phyloP scores from a whole-genome alignment of 2,113 vertebrate species.

The Sinocyclocheilus grahami region DNA sequence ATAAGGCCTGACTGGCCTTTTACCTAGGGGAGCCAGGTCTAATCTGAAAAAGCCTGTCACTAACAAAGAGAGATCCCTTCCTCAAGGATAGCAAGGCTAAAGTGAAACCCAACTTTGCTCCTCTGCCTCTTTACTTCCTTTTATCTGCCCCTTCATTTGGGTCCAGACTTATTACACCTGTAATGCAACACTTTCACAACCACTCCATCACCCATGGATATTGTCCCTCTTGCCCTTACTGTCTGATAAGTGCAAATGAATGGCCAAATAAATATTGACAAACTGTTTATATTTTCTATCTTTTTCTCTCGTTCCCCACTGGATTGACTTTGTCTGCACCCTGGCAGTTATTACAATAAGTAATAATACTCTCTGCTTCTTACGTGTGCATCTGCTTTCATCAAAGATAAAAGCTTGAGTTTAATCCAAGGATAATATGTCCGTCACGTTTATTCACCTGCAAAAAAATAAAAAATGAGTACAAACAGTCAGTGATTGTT shows the following conservation, averaged over 20 bases:
- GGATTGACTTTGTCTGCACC: constrained; percentile 45
- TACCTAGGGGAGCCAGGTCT: constrained; percentile 62
- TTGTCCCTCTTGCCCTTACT: constrained; percentile 24
- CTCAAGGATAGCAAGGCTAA: constrained; percentile 55
- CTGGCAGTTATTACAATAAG: constrained; percentile 32
- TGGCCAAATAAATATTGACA: constrained; percentile 48
- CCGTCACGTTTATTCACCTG: constrained; percentile 61
- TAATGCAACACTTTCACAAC: constrained; percentile 52
- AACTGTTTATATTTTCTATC: background rate
- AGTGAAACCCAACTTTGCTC: constrained; percentile 58
- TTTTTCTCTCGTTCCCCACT: background rate
- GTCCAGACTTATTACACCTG: constrained; percentile 59
- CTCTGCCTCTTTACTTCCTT: constrained; percentile 66
- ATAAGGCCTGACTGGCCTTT: constrained; percentile 65
- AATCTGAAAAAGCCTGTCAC: constrained; percentile 61
- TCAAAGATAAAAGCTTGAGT: constrained; percentile 65
- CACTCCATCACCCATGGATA: constrained; percentile 45
- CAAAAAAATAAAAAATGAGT: constrained; percentile 54
- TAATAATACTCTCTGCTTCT: background rate
- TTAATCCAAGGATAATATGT: constrained; percentile 70
- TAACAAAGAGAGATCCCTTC: constrained; percentile 59
- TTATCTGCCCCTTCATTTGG: constrained; percentile 65
- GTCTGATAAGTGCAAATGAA: constrained; percentile 44
- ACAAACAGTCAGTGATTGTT: constrained; percentile 64
- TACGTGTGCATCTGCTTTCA: constrained; percentile 51